Evolutionary conservation across 2,888 invertebrate species (phyloP), one percentile per base, ranked within the genome.

Genomic region (Tipula vernalis): DNA sequence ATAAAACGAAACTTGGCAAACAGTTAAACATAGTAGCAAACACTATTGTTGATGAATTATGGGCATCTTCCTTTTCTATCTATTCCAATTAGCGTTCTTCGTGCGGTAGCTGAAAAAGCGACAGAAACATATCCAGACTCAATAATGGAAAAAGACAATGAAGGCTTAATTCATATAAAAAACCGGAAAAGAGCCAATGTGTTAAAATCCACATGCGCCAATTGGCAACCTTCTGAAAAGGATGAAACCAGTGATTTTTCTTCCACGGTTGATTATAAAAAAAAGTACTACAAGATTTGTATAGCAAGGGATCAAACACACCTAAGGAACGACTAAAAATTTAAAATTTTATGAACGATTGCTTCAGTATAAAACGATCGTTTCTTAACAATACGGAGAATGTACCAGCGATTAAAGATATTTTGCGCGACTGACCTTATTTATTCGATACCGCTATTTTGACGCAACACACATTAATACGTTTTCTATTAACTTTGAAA

Each of bases 321-420:
- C 0, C 3, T 12, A 51, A 13, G 0, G 51, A 85, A 71, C 36
- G 41, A 12, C n/a, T 42, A 12, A 51, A 5, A 15, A 13, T 87
- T 51, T 3, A 51, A 18, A 41, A 10, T 47, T 36, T 13, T 10
- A 87, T 86, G 87, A 87, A 10, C 1, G 87, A 86, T n/a, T 87
- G 71, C 12, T 86, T 51, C 39, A n/a, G n/a, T 15, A n/a, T 13
- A 28, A 86, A 87, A 84, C 36, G 87, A 15, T 4, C 57, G 10
- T 87, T 86, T 86, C 44, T 86, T n/a, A 87, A 86, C 57, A 85
- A 87, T 15, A n/a, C 36, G 2, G 41, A 86, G 84, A 36, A 87
- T 18, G 85, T 87, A 13, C 87, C 86, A 10, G n/a, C 39, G n/a
- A 42, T 86, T 13, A 2, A 15, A 57, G 84, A 86, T 1, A 18